These are phyloP conservation scores for Hyphantria cunea DNA, from an alignment of 1,140 invertebrate genomes.

Conservation along the genomic window DNA sequence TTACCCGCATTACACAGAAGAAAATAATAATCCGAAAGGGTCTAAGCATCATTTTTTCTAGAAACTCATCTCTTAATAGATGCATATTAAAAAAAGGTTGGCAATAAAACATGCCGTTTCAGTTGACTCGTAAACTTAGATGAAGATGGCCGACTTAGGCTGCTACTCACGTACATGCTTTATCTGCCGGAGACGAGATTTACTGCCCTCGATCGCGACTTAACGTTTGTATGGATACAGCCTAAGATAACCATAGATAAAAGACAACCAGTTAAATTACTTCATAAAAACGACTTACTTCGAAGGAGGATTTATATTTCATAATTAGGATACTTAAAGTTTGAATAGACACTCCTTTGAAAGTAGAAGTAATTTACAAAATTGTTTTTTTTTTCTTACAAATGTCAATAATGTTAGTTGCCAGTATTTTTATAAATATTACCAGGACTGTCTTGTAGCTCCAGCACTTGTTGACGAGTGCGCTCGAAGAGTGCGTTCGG, in stretches of 20 bases:
- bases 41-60: neutral
- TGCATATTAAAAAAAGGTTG: slow-evolving; percentile 2
- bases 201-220: slow-evolving; percentile 23
- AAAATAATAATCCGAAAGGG: neutral
- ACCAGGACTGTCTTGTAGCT: too few relatives aligned
- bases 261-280: slow-evolving; percentile 1
- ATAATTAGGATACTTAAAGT: too few relatives aligned
- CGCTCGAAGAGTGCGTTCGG: too few relatives aligned
- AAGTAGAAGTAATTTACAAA: too few relatives aligned
- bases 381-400: too few relatives aligned
- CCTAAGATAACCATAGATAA: slow-evolving; percentile 5
- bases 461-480: too few relatives aligned
- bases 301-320: too few relatives aligned
- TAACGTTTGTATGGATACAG: slow-evolving; percentile 19
- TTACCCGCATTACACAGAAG: neutral
- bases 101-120: slow-evolving; percentile 3
- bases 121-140: slow-evolving; percentile 1
- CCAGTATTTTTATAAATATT: too few relatives aligned
- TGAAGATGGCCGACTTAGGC: slow-evolving; percentile 4
- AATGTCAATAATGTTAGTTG: too few relatives aligned
- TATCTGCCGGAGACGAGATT: slow-evolving; percentile 23
- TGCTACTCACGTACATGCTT: slow-evolving; percentile 7
- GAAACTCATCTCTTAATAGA: slow-evolving; percentile 6
- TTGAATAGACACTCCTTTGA: too few relatives aligned
- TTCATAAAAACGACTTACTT: neutral